These are phyloP conservation scores for Vannuccia rotundouncinata DNA, from an alignment of 2,888 invertebrate species.

Conservation along the genomic window DNA sequence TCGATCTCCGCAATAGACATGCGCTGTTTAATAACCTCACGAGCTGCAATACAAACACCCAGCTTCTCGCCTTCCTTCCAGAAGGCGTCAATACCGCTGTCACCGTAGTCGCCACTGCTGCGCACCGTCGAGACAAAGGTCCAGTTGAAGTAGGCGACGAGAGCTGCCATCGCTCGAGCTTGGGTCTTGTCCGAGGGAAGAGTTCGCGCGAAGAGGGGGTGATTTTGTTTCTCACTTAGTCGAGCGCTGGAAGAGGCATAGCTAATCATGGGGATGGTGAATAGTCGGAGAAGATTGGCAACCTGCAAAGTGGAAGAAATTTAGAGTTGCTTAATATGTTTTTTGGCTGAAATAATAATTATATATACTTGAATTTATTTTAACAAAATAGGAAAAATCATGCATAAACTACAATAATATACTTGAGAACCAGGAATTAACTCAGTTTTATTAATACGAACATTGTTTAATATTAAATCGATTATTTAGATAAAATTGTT, in stretches of 20 bases:
- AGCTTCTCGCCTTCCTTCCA: constrained; percentile 58
- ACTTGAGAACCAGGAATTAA: no score
- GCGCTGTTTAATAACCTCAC: constrained; percentile 61
- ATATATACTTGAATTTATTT: no score
- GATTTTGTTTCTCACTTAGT: constrained; percentile 66
- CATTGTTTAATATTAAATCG: no score
- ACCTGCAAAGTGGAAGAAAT: constrained; percentile 53
- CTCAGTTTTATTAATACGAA: no score
- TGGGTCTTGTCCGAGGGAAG: constrained; percentile 59
- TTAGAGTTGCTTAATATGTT: no score
- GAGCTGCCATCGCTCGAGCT: constrained; percentile 66
- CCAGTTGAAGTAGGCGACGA: constrained; percentile 63
- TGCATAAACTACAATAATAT: no score
- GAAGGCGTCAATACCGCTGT: constrained; percentile 70
- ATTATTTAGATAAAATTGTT: no score
- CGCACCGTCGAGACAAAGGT: constrained; percentile 68
- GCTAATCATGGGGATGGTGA: constrained; percentile 67
- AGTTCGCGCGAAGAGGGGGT: constrained; percentile 68
- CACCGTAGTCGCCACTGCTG: constrained; percentile 69
- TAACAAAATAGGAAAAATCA: no score
- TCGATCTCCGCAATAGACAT: background rate
- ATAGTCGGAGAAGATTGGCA: constrained; percentile 68
- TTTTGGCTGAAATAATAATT: background rate
- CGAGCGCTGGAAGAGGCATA: constrained; percentile 67
- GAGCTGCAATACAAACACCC: constrained; percentile 66